Conservation (phyloP, 2,797 vertebrate species). For the Anomalospiza imberbis region DNA sequence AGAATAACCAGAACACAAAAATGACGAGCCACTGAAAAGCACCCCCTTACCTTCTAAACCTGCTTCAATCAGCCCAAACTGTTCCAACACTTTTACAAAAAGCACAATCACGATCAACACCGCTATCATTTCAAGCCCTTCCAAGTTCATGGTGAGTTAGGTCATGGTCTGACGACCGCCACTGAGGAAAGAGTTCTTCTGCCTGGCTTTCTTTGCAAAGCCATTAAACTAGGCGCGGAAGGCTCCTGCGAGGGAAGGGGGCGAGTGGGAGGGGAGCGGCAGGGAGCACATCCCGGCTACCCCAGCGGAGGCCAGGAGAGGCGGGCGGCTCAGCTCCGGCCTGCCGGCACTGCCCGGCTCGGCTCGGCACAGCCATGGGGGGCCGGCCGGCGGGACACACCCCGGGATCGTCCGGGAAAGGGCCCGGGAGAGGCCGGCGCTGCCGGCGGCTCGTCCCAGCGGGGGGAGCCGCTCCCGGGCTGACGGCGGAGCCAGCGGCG, state of each 20-base stretch:
- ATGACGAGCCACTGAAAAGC: conserved; percentile 61
- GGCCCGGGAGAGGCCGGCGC: not conserved
- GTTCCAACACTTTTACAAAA: conserved; percentile 95
- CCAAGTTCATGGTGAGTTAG: conserved; percentile 91
- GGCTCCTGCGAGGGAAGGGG: conserved; percentile 71
- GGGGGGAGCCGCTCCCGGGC: not conserved
- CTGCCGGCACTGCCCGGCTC: not conserved
- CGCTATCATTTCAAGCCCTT: conserved; percentile 97
- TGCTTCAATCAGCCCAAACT: conserved; percentile 92
- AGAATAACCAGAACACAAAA: conserved; percentile 31
- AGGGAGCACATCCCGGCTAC: conserved; percentile 38
- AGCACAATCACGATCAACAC: conserved; percentile 93
- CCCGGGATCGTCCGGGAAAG: not conserved
- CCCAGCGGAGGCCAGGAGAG: conserved; percentile 60
- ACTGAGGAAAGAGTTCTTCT: conserved; percentile 68
- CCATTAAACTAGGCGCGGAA: conserved; percentile 82
- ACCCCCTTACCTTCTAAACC: conserved; percentile 90
- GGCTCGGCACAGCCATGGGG: conserved; percentile 38
- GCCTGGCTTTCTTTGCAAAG: conserved; percentile 74
- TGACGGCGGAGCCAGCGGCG: conserved; percentile 3
- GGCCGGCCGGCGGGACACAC: not conserved
- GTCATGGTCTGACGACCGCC: conserved; percentile 83
- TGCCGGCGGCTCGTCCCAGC: not conserved
- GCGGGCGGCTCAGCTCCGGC: conserved; percentile 53
- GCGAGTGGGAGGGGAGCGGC: conserved; percentile 61